Percentiles rank a stretch among this genome's conserved stretches.
Evolutionary conservation across 1,140 invertebrate species (phyloP).

Genomic region (Leptinotarsa defecta): DNA sequence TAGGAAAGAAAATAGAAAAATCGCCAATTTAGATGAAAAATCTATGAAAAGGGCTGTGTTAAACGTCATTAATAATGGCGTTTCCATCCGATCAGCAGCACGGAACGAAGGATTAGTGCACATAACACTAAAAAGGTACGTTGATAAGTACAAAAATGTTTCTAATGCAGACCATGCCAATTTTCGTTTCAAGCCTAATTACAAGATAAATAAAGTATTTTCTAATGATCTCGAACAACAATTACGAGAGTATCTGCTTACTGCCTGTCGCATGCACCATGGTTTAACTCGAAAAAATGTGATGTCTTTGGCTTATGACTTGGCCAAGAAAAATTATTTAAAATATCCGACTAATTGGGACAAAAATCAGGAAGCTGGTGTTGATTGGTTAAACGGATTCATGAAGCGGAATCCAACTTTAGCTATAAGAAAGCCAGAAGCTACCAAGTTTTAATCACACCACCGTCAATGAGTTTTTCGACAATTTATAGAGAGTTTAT

Average conservation of each 20-base stretch:
- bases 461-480: no score
- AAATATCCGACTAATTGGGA: not conserved
- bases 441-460: no score
- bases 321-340: not conserved
- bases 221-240: not conserved
- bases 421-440: not conserved
- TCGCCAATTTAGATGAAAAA: no score
- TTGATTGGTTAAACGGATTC: not conserved
- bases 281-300: not conserved
- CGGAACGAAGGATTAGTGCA: no score
- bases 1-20: no score
- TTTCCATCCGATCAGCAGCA: no score
- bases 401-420: not conserved
- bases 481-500: no score
- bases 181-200: not conserved
- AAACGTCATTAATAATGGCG: no score
- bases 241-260: not conserved
- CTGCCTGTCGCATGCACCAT: not conserved
- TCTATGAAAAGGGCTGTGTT: no score
- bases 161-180: not conserved
- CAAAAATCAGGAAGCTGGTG: not conserved
- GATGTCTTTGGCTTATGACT: not conserved
- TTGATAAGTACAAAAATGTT: not conserved
- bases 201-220: not conserved
- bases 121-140: no score